Conservation (phyloP, 2,113 vertebrate species). For the Natator depressus region DNA sequence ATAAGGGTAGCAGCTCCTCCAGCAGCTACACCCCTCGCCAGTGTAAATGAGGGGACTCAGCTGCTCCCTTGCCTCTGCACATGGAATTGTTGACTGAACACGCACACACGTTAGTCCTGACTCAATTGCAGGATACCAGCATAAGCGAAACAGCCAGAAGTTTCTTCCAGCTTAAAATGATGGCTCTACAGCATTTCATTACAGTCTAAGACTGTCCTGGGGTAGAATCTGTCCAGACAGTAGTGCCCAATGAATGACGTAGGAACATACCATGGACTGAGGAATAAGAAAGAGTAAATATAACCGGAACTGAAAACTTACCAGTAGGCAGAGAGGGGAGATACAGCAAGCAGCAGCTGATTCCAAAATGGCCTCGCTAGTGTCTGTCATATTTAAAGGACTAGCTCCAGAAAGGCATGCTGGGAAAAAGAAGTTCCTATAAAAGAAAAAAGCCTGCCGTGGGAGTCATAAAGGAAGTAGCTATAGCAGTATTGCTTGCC, state of each 20-base stretch:
- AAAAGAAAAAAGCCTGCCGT: not conserved
- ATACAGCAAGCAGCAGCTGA: not conserved
- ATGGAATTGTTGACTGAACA: not conserved
- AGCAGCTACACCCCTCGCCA: not conserved
- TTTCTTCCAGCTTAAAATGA: too few species aligned
- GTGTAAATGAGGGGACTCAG: not conserved
- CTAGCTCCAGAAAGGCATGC: too few species aligned
- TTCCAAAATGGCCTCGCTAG: not conserved
- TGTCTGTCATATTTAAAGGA: not conserved
- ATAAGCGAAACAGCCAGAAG: not conserved
- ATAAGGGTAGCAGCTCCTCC: not conserved
- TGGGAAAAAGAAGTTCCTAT: not conserved
- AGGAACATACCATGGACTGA: accelerated
- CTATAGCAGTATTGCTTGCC: not conserved
- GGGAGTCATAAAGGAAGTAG: not conserved
- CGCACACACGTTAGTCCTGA: not conserved
- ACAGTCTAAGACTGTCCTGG: too few species aligned
- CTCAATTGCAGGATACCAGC: not conserved
- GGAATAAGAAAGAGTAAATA: not conserved
- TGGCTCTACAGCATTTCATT: not conserved
- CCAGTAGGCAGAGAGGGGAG: accelerated
- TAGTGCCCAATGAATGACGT: not conserved
- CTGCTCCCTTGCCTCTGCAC: not conserved
- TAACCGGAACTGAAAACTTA: not conserved
- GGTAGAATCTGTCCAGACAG: not conserved